Evolutionary conservation across 2,888 invertebrate genomes (phyloP).

Genomic region (Dicranocentrus wangi): DNA sequence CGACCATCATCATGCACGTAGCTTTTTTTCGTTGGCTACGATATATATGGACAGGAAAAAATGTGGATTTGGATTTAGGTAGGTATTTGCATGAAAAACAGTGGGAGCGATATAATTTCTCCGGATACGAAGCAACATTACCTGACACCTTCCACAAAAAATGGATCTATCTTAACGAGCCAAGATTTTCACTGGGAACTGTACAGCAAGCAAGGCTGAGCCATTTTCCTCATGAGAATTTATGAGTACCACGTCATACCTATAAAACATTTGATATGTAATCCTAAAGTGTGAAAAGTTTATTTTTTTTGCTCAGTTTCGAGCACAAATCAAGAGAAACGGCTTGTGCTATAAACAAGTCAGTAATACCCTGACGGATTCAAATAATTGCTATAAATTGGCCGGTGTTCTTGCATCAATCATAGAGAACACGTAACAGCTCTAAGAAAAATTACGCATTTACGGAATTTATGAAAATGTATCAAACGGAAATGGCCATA

Average conservation of each 20-base stretch:
- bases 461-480: slow-evolving; percentile 50
- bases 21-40: no score
- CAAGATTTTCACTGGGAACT: slow-evolving; percentile 5
- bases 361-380: slow-evolving; percentile 40
- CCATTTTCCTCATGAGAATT: slow-evolving; percentile 2
- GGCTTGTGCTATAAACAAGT: slow-evolving; percentile 4
- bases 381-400: slow-evolving; percentile 54
- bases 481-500: slow-evolving; percentile 53
- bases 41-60: not conserved
- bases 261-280: slow-evolving; percentile 1
- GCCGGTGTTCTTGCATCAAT: slow-evolving; percentile 46
- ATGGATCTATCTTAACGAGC: slow-evolving; percentile 13
- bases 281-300: slow-evolving; percentile 41
- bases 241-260: slow-evolving; percentile 2
- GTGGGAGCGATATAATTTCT: slow-evolving; percentile 24
- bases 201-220: not conserved
- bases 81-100: slow-evolving; percentile 26
- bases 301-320: slow-evolving; percentile 15
- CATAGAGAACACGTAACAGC: slow-evolving; percentile 33
- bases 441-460: not conserved
- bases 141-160: slow-evolving; percentile 40
- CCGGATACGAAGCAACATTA: slow-evolving; percentile 43
- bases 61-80: not conserved
- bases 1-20: not conserved
- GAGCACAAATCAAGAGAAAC: slow-evolving; percentile 8